These are phyloP conservation scores for Carlito syrichta DNA, from an alignment of 2,113 vertebrate genomes.

Conservation along the genomic window DNA sequence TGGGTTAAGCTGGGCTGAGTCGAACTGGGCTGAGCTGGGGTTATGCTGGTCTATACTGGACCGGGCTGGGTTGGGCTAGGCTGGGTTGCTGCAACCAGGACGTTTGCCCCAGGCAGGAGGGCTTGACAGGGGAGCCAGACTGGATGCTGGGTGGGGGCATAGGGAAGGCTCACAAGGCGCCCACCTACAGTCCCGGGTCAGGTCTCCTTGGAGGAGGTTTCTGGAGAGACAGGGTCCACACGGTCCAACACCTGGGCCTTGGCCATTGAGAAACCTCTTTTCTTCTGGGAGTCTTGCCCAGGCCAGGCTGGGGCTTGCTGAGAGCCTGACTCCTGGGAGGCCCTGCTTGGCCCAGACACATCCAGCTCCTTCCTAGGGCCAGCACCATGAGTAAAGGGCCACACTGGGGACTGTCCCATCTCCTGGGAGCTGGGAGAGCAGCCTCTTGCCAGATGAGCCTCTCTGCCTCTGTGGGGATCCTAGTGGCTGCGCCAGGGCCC, in stretches of 20 bases:
- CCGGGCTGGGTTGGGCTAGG: rapidly evolving
- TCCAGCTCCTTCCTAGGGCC: too few species aligned
- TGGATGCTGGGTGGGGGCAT: rapidly evolving
- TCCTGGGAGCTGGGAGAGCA: background rate
- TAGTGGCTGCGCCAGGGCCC: background rate
- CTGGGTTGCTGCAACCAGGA: rapidly evolving
- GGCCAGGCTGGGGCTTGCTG: rapidly evolving
- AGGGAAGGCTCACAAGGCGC: rapidly evolving
- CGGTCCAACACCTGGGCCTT: background rate
- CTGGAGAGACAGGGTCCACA: too few species aligned
- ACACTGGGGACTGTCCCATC: rapidly evolving
- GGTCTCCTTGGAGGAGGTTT: background rate
- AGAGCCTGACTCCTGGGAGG: background rate
- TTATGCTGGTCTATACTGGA: rapidly evolving
- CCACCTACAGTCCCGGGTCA: rapidly evolving
- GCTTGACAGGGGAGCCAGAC: background rate
- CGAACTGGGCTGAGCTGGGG: background rate
- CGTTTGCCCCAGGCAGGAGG: rapidly evolving
- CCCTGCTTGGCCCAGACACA: background rate
- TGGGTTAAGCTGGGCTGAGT: rapidly evolving
- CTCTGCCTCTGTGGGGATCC: background rate
- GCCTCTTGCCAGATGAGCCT: rapidly evolving
- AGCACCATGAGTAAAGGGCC: rapidly evolving
- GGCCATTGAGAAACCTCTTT: too few species aligned
- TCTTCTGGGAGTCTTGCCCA: rapidly evolving